Conservation (phyloP, 1,140 invertebrate genomes). For the Drosophila tristis region DNA sequence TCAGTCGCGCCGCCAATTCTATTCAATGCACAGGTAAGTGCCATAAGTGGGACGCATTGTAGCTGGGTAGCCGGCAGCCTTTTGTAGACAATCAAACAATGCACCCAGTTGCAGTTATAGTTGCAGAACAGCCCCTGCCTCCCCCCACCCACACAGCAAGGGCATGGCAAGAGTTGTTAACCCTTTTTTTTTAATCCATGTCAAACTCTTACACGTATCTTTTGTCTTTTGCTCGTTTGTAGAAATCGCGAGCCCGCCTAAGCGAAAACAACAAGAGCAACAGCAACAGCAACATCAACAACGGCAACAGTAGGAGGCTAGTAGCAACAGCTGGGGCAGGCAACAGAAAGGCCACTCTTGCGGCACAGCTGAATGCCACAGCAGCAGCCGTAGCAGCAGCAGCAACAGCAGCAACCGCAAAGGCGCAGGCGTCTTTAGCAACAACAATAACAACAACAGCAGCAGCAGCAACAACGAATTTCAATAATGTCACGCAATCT, state of each 20-base stretch:
- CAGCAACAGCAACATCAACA: constrained; percentile 38
- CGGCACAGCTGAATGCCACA: constrained; percentile 59
- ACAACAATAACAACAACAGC: constrained; percentile 25
- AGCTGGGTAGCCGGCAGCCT: background rate
- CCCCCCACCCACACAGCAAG: no score
- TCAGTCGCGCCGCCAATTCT: constrained; percentile 79
- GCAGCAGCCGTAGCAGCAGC: constrained; percentile 26
- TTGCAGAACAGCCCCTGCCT: no score
- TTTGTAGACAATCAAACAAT: no score
- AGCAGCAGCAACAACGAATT: constrained; percentile 67
- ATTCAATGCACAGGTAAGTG: constrained; percentile 82
- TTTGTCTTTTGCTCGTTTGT: constrained; percentile 31
- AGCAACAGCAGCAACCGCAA: constrained; percentile 45
- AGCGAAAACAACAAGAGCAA: constrained; percentile 56
- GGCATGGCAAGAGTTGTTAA: no score
- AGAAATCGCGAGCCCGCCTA: constrained; percentile 81
- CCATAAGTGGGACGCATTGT: background rate
- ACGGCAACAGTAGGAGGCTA: constrained; percentile 48
- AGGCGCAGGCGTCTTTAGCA: constrained; percentile 72
- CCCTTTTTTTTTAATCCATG: no score
- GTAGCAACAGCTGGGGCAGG: constrained; percentile 39
- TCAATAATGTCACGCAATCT: constrained; percentile 80
- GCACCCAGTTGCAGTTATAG: no score
- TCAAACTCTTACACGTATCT: no score
- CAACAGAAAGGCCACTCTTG: constrained; percentile 40